Conservation (phyloP, 2,113 vertebrate species). For the Dromaius novaehollandiae region DNA sequence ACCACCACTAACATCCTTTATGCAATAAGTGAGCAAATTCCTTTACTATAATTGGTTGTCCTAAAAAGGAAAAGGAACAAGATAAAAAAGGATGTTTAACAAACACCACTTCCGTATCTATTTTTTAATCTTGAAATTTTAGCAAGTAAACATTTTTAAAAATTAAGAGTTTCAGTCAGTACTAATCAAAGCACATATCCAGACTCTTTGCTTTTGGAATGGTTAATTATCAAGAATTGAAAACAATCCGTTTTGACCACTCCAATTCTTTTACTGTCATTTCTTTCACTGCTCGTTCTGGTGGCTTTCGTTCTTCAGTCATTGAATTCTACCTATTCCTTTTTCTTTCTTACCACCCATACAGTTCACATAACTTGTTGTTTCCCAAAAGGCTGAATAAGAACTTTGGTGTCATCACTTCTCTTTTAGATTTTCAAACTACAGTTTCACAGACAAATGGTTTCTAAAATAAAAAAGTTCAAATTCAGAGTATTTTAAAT, state of each 20-base stretch:
- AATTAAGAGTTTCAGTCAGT: background rate
- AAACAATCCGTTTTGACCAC: background rate
- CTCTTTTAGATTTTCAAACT: background rate
- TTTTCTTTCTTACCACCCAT: background rate
- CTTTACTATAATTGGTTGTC: background rate
- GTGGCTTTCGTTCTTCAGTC: background rate
- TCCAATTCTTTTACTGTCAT: background rate
- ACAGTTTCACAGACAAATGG: background rate
- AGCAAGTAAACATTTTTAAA: background rate
- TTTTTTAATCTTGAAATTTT: background rate
- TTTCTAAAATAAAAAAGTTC: background rate
- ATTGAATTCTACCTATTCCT: background rate
- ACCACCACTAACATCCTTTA: background rate
- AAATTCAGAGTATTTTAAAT: background rate
- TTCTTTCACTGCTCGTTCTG: background rate
- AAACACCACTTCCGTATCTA: background rate
- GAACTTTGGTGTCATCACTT: background rate
- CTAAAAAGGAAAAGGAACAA: background rate
- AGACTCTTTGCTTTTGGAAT: background rate
- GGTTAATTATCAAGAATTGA: background rate
- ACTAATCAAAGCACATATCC: background rate
- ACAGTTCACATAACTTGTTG: background rate
- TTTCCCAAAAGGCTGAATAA: background rate
- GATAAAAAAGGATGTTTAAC: background rate
- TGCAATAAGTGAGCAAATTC: background rate